phyloP scores from a whole-genome alignment of 2,113 vertebrate genomes.

The Acrocephalus kingi region DNA sequence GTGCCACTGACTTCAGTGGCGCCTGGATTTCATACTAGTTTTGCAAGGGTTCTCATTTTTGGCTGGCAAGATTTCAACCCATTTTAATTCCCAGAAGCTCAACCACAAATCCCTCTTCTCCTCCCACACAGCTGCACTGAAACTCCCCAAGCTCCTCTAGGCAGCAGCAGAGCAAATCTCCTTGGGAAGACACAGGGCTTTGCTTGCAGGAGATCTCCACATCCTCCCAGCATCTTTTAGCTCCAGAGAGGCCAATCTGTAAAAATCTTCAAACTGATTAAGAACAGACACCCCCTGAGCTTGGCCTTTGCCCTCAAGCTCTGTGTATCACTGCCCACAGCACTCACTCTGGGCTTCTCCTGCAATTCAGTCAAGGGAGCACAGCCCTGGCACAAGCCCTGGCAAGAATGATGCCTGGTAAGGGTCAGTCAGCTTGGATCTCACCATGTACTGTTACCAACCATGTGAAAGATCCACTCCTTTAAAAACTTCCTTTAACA shows the following conservation, averaged over 20 bases:
- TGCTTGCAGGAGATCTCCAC: background rate
- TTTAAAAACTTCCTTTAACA: background rate
- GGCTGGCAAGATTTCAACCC: constrained; percentile 32
- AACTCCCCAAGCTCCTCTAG: background rate
- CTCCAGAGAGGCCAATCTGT: background rate
- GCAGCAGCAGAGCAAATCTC: background rate
- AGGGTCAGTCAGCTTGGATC: background rate
- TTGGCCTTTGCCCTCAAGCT: background rate
- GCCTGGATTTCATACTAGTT: background rate
- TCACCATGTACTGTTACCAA: background rate
- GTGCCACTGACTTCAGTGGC: background rate
- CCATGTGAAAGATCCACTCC: background rate
- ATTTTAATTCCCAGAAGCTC: constrained; percentile 51
- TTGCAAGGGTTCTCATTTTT: background rate
- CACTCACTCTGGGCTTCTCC: background rate
- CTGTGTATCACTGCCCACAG: background rate
- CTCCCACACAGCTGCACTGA: constrained; percentile 14
- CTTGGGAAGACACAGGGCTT: background rate
- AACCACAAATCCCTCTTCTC: constrained; percentile 49
- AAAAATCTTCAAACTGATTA: background rate
- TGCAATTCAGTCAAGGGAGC: background rate
- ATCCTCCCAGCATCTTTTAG: background rate
- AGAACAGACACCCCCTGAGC: background rate
- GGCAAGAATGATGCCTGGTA: background rate
- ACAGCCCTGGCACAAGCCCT: background rate